Percentiles rank a stretch among this genome's conserved stretches.
Evolutionary conservation across 1,140 invertebrate species (phyloP).

Genomic region (Mizuhopecten yessoensis): DNA sequence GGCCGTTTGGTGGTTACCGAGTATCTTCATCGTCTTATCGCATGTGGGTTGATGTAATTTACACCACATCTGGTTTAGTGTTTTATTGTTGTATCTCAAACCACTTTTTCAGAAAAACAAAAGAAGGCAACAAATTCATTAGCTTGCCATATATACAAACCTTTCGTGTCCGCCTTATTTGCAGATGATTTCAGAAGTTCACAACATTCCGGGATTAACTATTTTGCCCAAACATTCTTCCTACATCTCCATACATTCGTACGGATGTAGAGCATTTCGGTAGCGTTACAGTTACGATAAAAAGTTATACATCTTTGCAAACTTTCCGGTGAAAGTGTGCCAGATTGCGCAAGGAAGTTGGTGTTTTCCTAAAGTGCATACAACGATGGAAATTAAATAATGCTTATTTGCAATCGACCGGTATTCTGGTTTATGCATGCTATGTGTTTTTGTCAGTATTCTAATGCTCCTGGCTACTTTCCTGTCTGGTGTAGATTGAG

Average conservation of each 20-base stretch:
- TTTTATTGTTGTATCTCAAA: background rate
- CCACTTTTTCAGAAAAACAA: background rate
- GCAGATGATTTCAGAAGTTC: background rate
- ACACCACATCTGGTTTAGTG: conserved; percentile 25
- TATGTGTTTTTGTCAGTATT: background rate
- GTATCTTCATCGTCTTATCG: conserved; percentile 22
- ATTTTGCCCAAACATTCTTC: background rate
- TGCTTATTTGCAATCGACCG: background rate
- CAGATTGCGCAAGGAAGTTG: background rate
- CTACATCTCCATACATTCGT: background rate
- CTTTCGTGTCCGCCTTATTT: conserved; percentile 1
- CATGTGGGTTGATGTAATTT: conserved; percentile 16
- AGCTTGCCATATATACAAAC: background rate
- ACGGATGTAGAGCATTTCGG: background rate
- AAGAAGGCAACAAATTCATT: conserved; percentile 35
- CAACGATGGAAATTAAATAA: background rate
- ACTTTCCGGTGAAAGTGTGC: background rate
- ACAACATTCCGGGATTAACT: background rate
- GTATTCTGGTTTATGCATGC: background rate
- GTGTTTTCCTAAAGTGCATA: background rate
- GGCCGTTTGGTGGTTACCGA: too few species aligned
- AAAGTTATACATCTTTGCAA: background rate
- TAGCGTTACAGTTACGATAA: background rate
- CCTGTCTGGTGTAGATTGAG: background rate
- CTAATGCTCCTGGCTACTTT: too few species aligned